phyloP scores from a whole-genome alignment of 2,797 vertebrate species.

The Leptatherina wallacei region DNA sequence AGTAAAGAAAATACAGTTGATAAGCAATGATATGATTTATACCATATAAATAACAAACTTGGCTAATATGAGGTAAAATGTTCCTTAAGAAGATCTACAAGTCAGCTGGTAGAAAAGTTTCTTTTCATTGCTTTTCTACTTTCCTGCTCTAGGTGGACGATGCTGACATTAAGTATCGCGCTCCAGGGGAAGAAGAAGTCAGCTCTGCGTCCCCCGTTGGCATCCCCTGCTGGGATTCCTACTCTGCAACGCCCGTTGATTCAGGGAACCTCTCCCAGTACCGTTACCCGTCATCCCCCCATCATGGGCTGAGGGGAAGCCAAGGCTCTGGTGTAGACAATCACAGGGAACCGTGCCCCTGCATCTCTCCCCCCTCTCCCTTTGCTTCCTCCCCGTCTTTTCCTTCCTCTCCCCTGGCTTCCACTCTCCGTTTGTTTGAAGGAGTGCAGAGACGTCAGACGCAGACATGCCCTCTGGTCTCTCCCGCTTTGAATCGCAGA shows the following conservation, averaged over 20 bases:
- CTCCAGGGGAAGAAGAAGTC: slow-evolving; percentile 66
- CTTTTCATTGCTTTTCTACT: slow-evolving; percentile 9
- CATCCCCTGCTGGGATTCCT: slow-evolving; percentile 62
- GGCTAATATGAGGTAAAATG: slow-evolving; percentile 9
- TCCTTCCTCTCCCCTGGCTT: slow-evolving; percentile 73
- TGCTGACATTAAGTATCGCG: slow-evolving; percentile 77
- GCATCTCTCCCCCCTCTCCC: slow-evolving; percentile 54
- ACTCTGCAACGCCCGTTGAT: slow-evolving; percentile 41
- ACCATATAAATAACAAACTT: not conserved
- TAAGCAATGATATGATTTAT: not conserved
- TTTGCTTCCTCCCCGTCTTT: slow-evolving; percentile 62
- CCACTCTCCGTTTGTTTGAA: slow-evolving; percentile 71
- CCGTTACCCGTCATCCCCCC: slow-evolving; percentile 49
- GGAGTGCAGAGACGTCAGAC: slow-evolving; percentile 57
- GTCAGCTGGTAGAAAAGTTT: not conserved
- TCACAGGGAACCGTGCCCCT: slow-evolving; percentile 48
- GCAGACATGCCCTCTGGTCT: slow-evolving; percentile 71
- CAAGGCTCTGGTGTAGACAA: slow-evolving; percentile 42
- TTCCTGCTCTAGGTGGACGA: slow-evolving; percentile 80
- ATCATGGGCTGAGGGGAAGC: slow-evolving; percentile 31
- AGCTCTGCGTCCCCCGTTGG: slow-evolving; percentile 60
- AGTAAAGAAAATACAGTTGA: not conserved
- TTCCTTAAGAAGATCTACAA: slow-evolving; percentile 10
- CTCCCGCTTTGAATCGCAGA: slow-evolving; percentile 75
- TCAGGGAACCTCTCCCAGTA: slow-evolving; percentile 52